Conservation (phyloP, 2,888 invertebrate genomes). For the Galerucella pusilla region DNA sequence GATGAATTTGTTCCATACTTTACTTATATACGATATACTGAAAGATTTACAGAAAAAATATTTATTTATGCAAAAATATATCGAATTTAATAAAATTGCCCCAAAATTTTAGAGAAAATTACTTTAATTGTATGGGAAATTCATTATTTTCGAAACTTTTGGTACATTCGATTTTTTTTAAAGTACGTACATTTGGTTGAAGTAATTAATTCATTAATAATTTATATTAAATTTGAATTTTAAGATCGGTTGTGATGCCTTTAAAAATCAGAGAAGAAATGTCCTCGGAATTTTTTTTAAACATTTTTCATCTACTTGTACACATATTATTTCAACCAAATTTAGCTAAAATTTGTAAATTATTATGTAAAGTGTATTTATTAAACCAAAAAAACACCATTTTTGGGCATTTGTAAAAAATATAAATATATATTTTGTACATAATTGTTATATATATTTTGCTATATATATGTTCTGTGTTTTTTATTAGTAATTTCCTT, state of each 20-base stretch:
- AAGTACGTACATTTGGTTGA: neutral
- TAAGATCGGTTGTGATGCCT: neutral
- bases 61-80: too few relatives aligned
- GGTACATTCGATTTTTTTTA: neutral
- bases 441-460: conserved; percentile 56
- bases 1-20: too few relatives aligned
- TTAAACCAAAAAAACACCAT: conserved; percentile 42
- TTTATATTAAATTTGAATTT: neutral
- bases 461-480: conserved; percentile 44
- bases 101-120: neutral
- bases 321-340: neutral
- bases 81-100: too few relatives aligned
- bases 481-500: conserved; percentile 51
- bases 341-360: neutral
- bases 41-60: too few relatives aligned
- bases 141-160: neutral
- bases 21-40: too few relatives aligned
- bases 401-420: conserved; percentile 59
- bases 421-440: conserved; percentile 51
- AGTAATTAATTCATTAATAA: neutral
- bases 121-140: neutral
- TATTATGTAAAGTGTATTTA: conserved; percentile 12
- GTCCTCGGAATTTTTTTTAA: too few relatives aligned
- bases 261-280: neutral
- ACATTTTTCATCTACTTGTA: too few relatives aligned